Evolutionary conservation across 2,888 invertebrate species (phyloP).

Genomic region (Drosophila nr. perissopoda): DNA sequence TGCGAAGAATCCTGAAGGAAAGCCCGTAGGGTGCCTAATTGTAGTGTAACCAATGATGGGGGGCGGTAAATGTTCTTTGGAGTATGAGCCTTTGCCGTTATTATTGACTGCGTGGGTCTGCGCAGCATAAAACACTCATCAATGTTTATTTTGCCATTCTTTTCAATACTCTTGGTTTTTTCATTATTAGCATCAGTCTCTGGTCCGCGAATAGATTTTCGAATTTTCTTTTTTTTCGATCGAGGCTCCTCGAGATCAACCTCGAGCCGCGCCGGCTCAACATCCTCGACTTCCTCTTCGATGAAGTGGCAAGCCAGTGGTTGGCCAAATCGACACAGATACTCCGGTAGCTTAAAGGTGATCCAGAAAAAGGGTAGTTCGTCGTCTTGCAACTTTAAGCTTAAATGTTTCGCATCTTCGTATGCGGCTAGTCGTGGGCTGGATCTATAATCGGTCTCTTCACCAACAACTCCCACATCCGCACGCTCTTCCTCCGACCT

Average conservation of each 20-base stretch:
- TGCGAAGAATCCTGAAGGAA: neutral
- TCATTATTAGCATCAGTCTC: neutral
- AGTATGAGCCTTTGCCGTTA: neutral
- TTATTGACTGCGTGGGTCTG: neutral
- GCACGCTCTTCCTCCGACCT: conserved; percentile 30
- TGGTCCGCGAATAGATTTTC: neutral
- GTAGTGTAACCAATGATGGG: neutral
- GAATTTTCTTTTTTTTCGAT: conserved; percentile 2
- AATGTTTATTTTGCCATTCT: neutral
- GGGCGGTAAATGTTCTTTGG: conserved; percentile 44
- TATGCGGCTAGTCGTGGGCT: too few relatives aligned
- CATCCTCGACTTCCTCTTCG: conserved; percentile 56
- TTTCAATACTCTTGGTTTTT: neutral
- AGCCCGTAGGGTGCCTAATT: fast-evolving
- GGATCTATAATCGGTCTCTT: neutral
- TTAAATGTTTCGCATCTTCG: neutral
- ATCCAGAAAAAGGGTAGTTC: conserved; percentile 71
- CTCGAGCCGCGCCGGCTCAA: neutral
- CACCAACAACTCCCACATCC: neutral
- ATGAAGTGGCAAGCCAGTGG: conserved; percentile 80
- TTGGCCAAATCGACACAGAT: conserved; percentile 75
- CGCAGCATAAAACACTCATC: neutral
- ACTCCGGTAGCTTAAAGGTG: conserved; percentile 69
- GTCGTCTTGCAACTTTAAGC: conserved; percentile 24
- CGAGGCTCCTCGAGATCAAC: neutral